Conservation (phyloP, 2,113 vertebrate species). For the Taxidea taxus region DNA sequence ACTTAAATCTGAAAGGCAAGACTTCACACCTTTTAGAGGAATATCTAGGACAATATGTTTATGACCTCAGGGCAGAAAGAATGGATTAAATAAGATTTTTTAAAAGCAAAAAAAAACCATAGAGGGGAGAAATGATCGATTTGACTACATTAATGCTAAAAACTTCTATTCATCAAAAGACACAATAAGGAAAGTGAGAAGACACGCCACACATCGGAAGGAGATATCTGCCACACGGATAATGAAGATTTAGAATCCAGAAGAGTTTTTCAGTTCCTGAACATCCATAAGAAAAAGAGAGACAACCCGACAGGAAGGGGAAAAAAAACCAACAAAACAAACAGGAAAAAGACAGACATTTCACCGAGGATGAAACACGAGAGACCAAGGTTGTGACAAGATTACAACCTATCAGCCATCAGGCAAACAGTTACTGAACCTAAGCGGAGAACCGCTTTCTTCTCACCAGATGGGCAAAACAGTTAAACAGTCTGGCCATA, state of each 20-base stretch:
- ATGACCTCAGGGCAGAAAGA: constrained; percentile 4
- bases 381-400: neutral
- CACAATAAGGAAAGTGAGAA: neutral
- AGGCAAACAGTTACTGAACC: neutral
- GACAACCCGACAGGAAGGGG: neutral
- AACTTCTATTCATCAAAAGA: neutral
- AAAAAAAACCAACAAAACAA: neutral
- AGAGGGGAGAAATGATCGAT: neutral
- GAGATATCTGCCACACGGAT: neutral
- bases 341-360: neutral
- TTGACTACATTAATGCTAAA: neutral
- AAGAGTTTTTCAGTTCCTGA: neutral
- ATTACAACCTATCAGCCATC: neutral
- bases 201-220: neutral
- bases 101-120: neutral
- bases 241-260: neutral
- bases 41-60: neutral
- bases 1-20: neutral
- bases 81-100: neutral
- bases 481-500: neutral
- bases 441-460: neutral
- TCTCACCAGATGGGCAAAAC: neutral
- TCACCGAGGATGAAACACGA: neutral
- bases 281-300: neutral
- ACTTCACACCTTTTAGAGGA: neutral